These are phyloP conservation scores for Tiaroga cobitis DNA, from an alignment of 2,797 vertebrate species.

Conservation along the genomic window DNA sequence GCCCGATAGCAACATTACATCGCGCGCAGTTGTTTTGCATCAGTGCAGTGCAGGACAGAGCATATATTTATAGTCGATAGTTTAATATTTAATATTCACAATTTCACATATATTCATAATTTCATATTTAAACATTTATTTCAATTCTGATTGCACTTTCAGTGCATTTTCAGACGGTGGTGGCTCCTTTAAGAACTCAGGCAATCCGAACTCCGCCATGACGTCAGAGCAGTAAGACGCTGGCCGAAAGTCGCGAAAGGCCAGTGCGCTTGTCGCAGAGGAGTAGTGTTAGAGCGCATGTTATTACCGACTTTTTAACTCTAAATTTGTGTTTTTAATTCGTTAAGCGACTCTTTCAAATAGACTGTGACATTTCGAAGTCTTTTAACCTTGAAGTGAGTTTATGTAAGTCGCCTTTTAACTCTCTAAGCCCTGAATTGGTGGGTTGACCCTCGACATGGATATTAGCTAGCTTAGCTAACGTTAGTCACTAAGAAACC, in stretches of 20 bases:
- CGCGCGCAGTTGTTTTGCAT: background rate
- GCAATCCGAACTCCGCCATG: slow-evolving; percentile 59
- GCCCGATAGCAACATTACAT: too few relatives aligned
- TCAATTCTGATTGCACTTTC: background rate
- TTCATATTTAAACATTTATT: background rate
- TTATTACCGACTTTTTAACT: slow-evolving; percentile 51
- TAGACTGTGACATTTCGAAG: background rate
- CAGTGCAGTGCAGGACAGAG: background rate
- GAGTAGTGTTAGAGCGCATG: slow-evolving; percentile 6
- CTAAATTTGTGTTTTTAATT: background rate
- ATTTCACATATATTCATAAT: background rate
- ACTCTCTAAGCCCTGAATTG: slow-evolving; percentile 63
- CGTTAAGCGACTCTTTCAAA: background rate
- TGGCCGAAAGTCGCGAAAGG: slow-evolving; percentile 70
- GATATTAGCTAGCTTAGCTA: slow-evolving; percentile 76
- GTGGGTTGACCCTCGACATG: slow-evolving; percentile 73
- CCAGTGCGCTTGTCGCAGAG: slow-evolving; percentile 60
- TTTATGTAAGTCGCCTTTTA: slow-evolving; percentile 18
- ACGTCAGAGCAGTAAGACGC: slow-evolving; percentile 71
- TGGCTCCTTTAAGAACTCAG: slow-evolving; percentile 61
- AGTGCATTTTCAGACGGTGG: background rate
- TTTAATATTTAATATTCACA: background rate
- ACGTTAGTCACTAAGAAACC: slow-evolving; percentile 71
- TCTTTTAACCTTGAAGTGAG: background rate
- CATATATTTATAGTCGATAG: background rate